Evolutionary conservation across 2,797 vertebrate genomes (phyloP), one percentile per base, ranked within the genome.

Genomic region (Clamator glandarius): DNA sequence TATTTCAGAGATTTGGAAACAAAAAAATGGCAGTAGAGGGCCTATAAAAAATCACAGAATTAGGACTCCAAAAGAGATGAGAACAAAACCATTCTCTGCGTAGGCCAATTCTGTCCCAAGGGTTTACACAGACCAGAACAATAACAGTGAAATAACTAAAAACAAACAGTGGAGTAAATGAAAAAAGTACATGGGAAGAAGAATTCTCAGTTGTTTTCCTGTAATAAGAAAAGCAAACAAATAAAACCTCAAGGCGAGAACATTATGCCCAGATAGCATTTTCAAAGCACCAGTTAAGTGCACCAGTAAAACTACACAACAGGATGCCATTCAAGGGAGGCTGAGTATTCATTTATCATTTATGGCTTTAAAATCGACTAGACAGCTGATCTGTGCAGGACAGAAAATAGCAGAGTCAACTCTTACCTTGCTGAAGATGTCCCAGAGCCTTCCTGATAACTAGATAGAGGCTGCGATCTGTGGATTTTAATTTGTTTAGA

Each of bases 391-490:
- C 59, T 57, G 33, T 31, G 21, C 26, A 48, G 67, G 59, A 59
- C 13, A 54, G 16, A 54, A 92, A 74, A 62, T 24, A 62, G 8
- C 9, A 2, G 14, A 70, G 41, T 17, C 31, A 25, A 61, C 61
- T 90, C 95, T 87, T 96, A 97, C 97, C 95, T 95, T 74, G 39
- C 3, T 68, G 72, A 89, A 66, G 85, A 90, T 61, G 76, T 69
- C 85, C 70, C 94, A 76, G 78, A 91, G n/a, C 24, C 84, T 91
- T 92, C 77, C 31, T 17, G 1, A 54, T 21, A 79, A 35, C 91
- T 55, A 95, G 59, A 87, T 1, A 63, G 66, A 94, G 42, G 67
- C 28, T 70, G 83, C 57, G 86, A 93, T 44, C 96, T 97, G 96
- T 75, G 68, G 73, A 89, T 91, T 87, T 87, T 18, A 96, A 76